These are phyloP conservation scores for Mus minutoides DNA, from an alignment of 2,797 vertebrate genomes.

Conservation along the genomic window DNA sequence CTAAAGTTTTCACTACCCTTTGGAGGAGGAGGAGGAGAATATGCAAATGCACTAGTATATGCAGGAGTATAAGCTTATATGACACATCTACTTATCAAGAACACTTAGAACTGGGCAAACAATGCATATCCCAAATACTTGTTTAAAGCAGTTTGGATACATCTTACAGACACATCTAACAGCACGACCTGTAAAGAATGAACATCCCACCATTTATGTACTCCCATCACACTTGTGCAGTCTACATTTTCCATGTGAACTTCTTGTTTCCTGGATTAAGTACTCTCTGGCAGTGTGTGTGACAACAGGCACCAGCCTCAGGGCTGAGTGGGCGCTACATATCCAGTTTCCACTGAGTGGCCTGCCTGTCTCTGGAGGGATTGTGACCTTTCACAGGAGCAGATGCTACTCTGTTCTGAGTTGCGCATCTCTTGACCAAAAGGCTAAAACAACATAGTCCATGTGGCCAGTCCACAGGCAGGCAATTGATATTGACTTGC, in stretches of 20 bases:
- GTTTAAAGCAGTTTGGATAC: conserved; percentile 17
- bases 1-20: conserved; percentile 93
- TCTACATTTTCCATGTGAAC: not conserved
- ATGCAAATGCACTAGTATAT: not conserved
- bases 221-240: not conserved
- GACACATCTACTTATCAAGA: not conserved
- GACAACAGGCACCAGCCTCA: not conserved
- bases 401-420: conserved; percentile 65
- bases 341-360: conserved; percentile 34
- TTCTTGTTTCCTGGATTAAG: not conserved
- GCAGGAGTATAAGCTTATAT: not conserved
- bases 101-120: not conserved
- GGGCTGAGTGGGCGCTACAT: not conserved
- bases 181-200: not conserved
- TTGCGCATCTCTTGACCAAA: conserved; percentile 49
- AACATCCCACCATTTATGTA: not conserved
- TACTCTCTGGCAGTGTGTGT: not conserved
- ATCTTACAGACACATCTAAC: conserved; percentile 1
- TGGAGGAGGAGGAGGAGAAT: conserved; percentile 20
- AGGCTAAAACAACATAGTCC: conserved; percentile 37
- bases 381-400: conserved; percentile 53
- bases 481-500: not conserved
- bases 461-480: not conserved
- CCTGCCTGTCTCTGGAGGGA: conserved; percentile 28
- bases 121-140: not conserved